Conservation (phyloP, 37 sponge, comb jelly and placozoan genomes). For the Eunapius fragilis region DNA sequence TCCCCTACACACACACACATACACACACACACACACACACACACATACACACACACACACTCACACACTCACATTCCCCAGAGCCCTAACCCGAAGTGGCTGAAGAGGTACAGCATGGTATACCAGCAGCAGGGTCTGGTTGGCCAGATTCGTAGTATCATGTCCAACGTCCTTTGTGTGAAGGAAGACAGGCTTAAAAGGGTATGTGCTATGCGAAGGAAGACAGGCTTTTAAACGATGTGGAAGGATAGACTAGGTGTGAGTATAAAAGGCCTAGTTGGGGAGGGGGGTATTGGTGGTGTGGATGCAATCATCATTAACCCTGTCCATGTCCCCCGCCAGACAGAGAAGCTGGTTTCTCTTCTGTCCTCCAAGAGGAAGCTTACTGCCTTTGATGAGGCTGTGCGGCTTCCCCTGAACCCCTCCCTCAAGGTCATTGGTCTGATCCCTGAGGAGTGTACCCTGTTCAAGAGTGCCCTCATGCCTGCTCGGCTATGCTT, state of each 20-base stretch:
- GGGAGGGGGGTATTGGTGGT: not conserved
- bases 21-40: not conserved
- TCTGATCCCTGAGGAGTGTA: slow-evolving; percentile 58
- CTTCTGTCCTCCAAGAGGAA: not conserved
- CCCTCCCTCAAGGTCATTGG: slow-evolving; percentile 54
- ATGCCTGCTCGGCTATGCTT: slow-evolving; percentile 86
- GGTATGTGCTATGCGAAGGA: slow-evolving; percentile 46
- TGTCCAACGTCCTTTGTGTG: slow-evolving; percentile 19
- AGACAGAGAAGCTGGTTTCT: slow-evolving; percentile 54
- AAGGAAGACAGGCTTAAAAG: slow-evolving; percentile 81
- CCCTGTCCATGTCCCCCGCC: too few relatives aligned
- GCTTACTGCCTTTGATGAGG: slow-evolving; percentile 25
- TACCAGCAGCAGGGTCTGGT: slow-evolving; percentile 63
- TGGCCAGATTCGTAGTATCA: slow-evolving; percentile 38
- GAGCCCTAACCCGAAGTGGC: slow-evolving; percentile 64
- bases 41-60: not conserved
- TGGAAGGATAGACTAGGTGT: not conserved
- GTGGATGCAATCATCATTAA: not conserved
- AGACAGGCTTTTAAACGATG: slow-evolving; percentile 74
- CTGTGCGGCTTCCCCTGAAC: slow-evolving; percentile 67
- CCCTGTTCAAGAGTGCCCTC: slow-evolving; percentile 92
- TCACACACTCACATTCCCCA: not conserved
- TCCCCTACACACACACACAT: not conserved
- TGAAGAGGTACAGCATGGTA: slow-evolving; percentile 70
- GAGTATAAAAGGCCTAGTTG: too few relatives aligned